Evolutionary conservation across 1,140 invertebrate genomes (phyloP), one percentile per base, ranked within the genome.

Genomic region (Drosophila insularis): DNA sequence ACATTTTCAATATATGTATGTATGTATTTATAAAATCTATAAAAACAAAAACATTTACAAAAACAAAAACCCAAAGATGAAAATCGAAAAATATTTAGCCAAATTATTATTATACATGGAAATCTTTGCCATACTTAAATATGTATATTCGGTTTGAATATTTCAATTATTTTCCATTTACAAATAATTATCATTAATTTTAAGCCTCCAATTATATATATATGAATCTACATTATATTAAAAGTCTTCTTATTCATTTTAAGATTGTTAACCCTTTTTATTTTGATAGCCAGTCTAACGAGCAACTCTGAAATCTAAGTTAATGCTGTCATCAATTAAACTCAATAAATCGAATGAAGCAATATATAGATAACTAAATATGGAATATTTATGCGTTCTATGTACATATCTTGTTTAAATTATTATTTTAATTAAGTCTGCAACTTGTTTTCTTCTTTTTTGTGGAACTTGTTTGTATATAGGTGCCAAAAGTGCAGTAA

Each of bases 241-340:
- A 74, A 63, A 67, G 63, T 68, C 32, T 68, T 56, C 66, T 74
- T 37, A 46, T 61, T 66, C 53, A 56, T 35, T 31, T 58, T 31
- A 54, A 68, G 32, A 71, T 58, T 68, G 62, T 40, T 23, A 46
- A 63, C 37, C 7, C 17, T 13, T 81, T 59, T 69, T 23, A 13
- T 87, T 87, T 75, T 73, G 59, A 71, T 46, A 67, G 68, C 43
- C 70, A 71, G 78, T 81, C 81, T 85, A 78, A 77, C 70, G 64
- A 74, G 58, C 64, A 67, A 71, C 67, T 66, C 31, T 54, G 59
- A 81, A 35, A 62, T 56, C 75, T 86, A 81, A 81, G 81, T 71
- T 74, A 68, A 75, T 61, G 66, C 65, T 86, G 81, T 86, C 78
- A 79, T 87, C 68, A 87, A 85, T 80, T 80, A 63, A 81, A 63